Evolutionary conservation across 2,113 vertebrate genomes (phyloP), one percentile per base, ranked within the genome.

Genomic region (Sisor rabdophorus): DNA sequence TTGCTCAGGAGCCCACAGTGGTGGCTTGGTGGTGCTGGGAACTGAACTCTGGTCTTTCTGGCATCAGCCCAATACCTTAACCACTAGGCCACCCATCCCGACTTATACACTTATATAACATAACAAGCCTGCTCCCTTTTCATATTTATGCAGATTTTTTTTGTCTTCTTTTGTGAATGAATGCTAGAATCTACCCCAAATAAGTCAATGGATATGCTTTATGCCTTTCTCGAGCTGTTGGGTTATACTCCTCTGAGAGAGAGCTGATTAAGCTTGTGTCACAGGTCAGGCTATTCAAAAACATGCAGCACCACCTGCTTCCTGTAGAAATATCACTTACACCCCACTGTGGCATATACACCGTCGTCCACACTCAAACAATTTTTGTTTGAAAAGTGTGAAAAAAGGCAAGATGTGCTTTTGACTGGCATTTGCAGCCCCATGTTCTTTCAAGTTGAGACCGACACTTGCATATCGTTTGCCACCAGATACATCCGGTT

Each of bases 391-490:
- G 44, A 50, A 68, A 68, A 50, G 44, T 50, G 44, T 68, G 65
- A 59, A 52, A 69, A 52, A 4, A 69, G 24, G 65, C 24, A 28
- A 50, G 22, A 19, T 20, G 48, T 30, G 16, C 47, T 52, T 20
- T 52, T 30, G 47, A 28, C 47, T 4, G 24, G 17, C 17, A 20
- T 73, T 36, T 84, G 61, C 80, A 75, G 76, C 82, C 61, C 76
- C 78, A 81, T 83, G 81, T 84, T 69, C 85, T 76, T 81, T 85
- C 71, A 73, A 32, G 60, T 79, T 78, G 75, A 30, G 68, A 84
- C 89, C 84, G 73, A 71, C 81, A 84, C 89, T 89, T 56, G 75
- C 52, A 83, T 83, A 65, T 73, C 65, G 73, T 83, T 76, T 73
- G 84, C 78, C 68, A 71, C 56, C 77, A 82, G 69, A 72, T 40